These are phyloP conservation scores for Caligus rogercresseyi DNA, from an alignment of 1,140 invertebrate species.

Conservation along the genomic window DNA sequence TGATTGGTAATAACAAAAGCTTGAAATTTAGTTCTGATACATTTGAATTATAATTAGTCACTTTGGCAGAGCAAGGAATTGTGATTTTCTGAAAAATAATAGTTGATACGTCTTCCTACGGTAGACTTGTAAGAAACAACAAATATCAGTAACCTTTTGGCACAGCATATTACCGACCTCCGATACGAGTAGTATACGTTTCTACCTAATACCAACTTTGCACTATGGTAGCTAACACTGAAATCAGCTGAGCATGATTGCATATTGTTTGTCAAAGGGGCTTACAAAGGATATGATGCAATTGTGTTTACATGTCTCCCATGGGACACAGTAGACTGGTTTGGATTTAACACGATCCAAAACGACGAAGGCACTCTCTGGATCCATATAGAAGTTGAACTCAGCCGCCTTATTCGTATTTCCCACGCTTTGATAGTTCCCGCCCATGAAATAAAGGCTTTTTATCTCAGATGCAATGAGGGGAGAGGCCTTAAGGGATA, in stretches of 20 bases:
- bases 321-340: slow-evolving; percentile 25
- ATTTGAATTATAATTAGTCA: too few relatives aligned
- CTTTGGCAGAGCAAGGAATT: too few relatives aligned
- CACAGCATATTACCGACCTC: not conserved
- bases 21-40: too few relatives aligned
- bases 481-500: slow-evolving; percentile 38
- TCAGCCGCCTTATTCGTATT: slow-evolving; percentile 37
- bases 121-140: not conserved
- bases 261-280: not conserved
- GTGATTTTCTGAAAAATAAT: too few relatives aligned
- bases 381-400: slow-evolving; percentile 46
- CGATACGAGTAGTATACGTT: not conserved
- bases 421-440: slow-evolving; percentile 37
- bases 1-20: too few relatives aligned
- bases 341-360: slow-evolving; percentile 27
- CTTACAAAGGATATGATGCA: slow-evolving; percentile 21
- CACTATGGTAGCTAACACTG: not conserved
- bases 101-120: not conserved
- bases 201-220: not conserved
- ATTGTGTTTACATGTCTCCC: slow-evolving; percentile 26
- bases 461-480: slow-evolving; percentile 34
- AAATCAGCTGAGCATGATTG: not conserved
- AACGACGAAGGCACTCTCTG: slow-evolving; percentile 41
- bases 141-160: not conserved
- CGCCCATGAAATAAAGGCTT: slow-evolving; percentile 40